Evolutionary conservation across 2,888 invertebrate species (phyloP).

Genomic region (Kryphioiulus occultus): DNA sequence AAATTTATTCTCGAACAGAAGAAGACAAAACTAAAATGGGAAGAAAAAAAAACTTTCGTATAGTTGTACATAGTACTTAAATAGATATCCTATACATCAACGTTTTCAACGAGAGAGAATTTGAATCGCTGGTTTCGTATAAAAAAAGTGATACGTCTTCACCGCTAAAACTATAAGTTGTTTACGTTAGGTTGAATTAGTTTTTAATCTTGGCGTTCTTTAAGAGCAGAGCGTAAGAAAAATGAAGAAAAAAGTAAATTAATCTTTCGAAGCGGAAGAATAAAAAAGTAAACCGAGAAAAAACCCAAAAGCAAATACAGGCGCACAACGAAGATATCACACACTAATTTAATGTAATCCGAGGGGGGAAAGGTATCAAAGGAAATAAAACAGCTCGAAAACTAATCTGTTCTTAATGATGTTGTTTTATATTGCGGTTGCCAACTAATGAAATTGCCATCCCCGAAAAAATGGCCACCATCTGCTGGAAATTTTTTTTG

Average conservation of each 20-base stretch:
- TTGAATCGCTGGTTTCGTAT: not conserved
- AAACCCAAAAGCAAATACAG: not conserved
- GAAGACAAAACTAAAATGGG: not conserved
- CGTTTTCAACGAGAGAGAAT: not conserved
- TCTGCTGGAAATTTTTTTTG: not conserved
- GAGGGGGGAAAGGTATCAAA: conserved; percentile 29
- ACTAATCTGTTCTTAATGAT: conserved; percentile 45
- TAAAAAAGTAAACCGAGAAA: not conserved
- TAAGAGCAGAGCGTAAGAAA: conserved; percentile 41
- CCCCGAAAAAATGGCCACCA: not conserved
- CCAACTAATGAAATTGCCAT: not conserved
- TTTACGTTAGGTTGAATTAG: conserved; percentile 43
- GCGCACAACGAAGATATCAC: conserved; percentile 9
- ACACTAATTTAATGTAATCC: conserved; percentile 27
- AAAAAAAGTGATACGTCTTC: not conserved
- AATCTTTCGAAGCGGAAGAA: conserved; percentile 41
- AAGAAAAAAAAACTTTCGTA: not conserved
- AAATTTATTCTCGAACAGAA: not conserved
- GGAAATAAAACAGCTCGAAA: conserved; percentile 39
- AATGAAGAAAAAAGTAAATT: conserved; percentile 32
- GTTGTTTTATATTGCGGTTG: conserved; percentile 28
- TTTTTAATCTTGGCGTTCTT: conserved; percentile 33
- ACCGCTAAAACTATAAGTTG: conserved; percentile 42
- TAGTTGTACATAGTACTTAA: not conserved
- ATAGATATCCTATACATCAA: not conserved